Conservation (phyloP, 2,113 vertebrate genomes). For the Notarius quadriscutis region DNA sequence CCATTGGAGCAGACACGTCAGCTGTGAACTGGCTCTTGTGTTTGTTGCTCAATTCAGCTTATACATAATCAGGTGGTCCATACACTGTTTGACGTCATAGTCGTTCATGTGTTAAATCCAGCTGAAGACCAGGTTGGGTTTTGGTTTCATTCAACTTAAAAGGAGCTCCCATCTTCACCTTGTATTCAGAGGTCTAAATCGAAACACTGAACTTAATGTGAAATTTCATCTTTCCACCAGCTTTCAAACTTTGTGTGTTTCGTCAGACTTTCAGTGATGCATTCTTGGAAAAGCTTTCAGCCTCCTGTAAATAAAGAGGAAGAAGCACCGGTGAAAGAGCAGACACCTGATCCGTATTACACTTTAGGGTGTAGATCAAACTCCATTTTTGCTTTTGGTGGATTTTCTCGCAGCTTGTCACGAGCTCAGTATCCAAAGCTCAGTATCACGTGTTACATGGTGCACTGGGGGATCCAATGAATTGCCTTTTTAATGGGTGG, state of each 20-base stretch:
- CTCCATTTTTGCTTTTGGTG: neutral
- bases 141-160: neutral
- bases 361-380: neutral
- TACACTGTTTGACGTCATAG: neutral
- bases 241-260: neutral
- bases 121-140: neutral
- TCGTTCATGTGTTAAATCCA: neutral
- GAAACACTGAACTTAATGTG: neutral
- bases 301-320: neutral
- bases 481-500: neutral
- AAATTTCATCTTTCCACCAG: neutral
- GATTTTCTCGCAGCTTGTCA: neutral
- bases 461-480: neutral
- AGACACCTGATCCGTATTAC: neutral
- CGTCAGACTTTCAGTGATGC: neutral
- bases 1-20: constrained; percentile 65
- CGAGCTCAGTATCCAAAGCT: neutral
- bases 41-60: neutral
- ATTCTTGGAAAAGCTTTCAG: neutral
- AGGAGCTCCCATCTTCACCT: neutral
- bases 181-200: neutral
- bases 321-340: neutral
- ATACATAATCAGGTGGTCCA: neutral
- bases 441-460: neutral
- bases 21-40: neutral